Evolutionary conservation across 2,888 invertebrate genomes (phyloP), one percentile per base, ranked within the genome.

Genomic region (Acleris laterana): DNA sequence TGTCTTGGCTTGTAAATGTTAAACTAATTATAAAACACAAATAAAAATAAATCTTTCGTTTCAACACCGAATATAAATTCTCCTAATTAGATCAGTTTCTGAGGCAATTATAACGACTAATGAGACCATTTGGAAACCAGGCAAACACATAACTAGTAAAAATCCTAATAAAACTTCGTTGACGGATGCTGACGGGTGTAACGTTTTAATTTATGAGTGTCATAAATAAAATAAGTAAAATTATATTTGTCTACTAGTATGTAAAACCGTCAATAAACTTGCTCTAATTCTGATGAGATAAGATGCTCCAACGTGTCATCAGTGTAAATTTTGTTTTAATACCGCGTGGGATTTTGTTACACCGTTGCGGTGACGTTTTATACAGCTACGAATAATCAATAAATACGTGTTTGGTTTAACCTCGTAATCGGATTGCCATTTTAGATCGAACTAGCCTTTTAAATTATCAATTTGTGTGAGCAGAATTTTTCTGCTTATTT

Each of bases 231-330:
- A 57, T 48, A n/a, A 44, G 20, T 61, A 57, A 61, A 71, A 75
- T 75, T 74, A 70, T 75, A 69, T 73, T 73, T 71, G 63, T 66
- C 60, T 63, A 66, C 62, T 52, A 67, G 59, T 66, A 63, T 62
- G 70, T 72, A 68, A 68, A 65, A 63, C 25, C 69, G 60, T 69
- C 69, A n/a, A 49, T 61, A 64, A 55, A 67, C 57, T 68, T 74
- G 78, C 75, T 79, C 77, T 68, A 76, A 66, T 79, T 81, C 67
- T 72, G 74, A 77, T 78, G 69, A 71, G 65, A 74, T 70, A 66
- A 72, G 68, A 74, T 71, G 67, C 69, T 72, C 68, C 69, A 58
- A 69, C 72, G 72, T 70, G 72, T 72, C 72, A 71, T 69, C 62
- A 68, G 69, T 69, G 71, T 77, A 80, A 75, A 77, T 77, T 77